Base-by-base conservation (phyloP, 2,888 invertebrate genomes). In the Drosophila planitibia region DNA sequence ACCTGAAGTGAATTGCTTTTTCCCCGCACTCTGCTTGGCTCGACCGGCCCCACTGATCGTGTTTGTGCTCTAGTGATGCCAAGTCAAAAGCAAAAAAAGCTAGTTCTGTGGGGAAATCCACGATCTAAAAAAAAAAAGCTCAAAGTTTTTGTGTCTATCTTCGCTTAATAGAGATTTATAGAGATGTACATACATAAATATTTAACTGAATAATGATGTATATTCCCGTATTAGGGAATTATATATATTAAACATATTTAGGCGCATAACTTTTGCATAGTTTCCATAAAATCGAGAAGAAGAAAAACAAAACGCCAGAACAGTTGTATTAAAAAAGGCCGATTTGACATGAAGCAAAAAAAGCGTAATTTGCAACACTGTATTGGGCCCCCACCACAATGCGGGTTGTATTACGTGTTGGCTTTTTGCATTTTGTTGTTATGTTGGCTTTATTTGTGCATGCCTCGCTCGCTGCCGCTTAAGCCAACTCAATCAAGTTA, bases 341-440 rank as follows among this genome's bases (percentile, higher is more conserved):
- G 58, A 55, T 32, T 32, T 25, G n/a, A 44, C 41, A 28, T 16
- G 32, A 57, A 25, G 12, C 12, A 14, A 52, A 51, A 58, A 58
- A 58, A 32, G 32, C 58, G 10, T 16, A 33, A 44, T 12, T 44
- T 12, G 16, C 44, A 58, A 10, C 32, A 25, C 58, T 58, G 16
- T 41, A 22, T 32, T 44, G 49, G 70, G 51, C 51, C 54, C 58
- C 66, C 65, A 67, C 59, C 66, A 61, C 52, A 64, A 32, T 47
- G 61, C 54, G 71, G 74, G 70, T 85, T 85, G 81, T 83, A 85
- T 85, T 88, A 85, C 85, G 89, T 85, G 86, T 85, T 88, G 85
- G 75, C 52, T 83, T 88, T 66, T 77, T 80, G 68, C 62, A 76
- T 74, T 51, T 74, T 72, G 68, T 74, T 52, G 81, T 70, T 57